Percentiles rank a stretch among this genome's conserved stretches.
phyloP scores from a whole-genome alignment of 1,140 invertebrate genomes.

The Hydropsyche tenuis region DNA sequence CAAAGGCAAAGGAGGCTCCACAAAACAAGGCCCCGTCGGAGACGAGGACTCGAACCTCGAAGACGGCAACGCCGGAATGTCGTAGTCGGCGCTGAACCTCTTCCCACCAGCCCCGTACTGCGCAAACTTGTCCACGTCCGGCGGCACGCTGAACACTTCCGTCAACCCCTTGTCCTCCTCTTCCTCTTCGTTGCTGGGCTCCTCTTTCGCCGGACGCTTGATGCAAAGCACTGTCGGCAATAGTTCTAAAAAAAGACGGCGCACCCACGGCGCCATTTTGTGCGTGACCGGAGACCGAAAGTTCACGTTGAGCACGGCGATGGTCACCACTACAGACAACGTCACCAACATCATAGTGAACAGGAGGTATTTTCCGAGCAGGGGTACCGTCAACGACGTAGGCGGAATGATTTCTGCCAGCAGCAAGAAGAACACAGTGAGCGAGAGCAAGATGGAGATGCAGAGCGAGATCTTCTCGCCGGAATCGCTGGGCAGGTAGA shows the following conservation, averaged over 20 bases:
- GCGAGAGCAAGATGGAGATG: slow-evolving; percentile 96
- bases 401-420: slow-evolving; percentile 98
- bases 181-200: slow-evolving; percentile 68
- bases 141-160: slow-evolving; percentile 74
- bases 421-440: slow-evolving; percentile 98
- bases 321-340: slow-evolving; percentile 96
- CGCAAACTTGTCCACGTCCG: slow-evolving; percentile 74
- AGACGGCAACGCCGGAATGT: slow-evolving; percentile 70
- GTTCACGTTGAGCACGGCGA: slow-evolving; percentile 97
- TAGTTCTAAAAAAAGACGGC: slow-evolving; percentile 86
- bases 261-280: slow-evolving; percentile 90
- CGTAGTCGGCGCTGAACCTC: slow-evolving; percentile 75
- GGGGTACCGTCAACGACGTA: slow-evolving; percentile 96
- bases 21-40: slow-evolving; percentile 66
- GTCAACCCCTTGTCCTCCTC: slow-evolving; percentile 75
- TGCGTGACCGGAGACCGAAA: slow-evolving; percentile 98
- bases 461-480: slow-evolving; percentile 98
- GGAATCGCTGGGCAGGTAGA: slow-evolving; percentile 97
- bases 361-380: slow-evolving; percentile 97
- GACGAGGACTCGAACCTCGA: slow-evolving; percentile 62
- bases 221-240: slow-evolving; percentile 87
- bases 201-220: slow-evolving; percentile 79
- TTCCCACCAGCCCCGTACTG: slow-evolving; percentile 63
- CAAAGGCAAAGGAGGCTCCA: slow-evolving; percentile 71
- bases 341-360: slow-evolving; percentile 99